Evolutionary conservation across 2,113 vertebrate species (phyloP).

Genomic region (Salvelinus namaycush): DNA sequence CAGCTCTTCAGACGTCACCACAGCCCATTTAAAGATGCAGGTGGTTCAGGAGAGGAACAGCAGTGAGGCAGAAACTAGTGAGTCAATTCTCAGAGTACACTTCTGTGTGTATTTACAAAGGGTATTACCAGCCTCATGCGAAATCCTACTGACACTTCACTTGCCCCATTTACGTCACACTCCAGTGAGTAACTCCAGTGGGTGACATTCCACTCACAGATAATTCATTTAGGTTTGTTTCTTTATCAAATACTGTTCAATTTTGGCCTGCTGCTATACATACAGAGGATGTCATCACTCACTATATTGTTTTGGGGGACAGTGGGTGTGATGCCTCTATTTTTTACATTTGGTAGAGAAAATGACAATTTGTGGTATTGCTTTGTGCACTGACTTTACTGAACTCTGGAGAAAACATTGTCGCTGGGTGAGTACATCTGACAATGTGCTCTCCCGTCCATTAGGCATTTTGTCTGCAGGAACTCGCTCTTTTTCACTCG

Average conservation of each 20-base stretch:
- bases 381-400: too few species aligned
- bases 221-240: not conserved
- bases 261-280: not conserved
- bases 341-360: too few species aligned
- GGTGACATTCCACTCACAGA: not conserved
- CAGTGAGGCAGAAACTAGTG: too few species aligned
- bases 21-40: too few species aligned
- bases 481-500: too few species aligned
- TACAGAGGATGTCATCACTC: not conserved
- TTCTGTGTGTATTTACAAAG: not conserved
- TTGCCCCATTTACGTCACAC: not conserved
- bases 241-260: not conserved
- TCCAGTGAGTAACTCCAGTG: not conserved
- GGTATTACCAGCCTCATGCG: not conserved
- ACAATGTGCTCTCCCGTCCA: too few species aligned
- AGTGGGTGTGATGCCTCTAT: not conserved
- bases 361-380: too few species aligned
- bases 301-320: not conserved
- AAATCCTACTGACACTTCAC: not conserved
- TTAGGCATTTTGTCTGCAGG: too few species aligned
- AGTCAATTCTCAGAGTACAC: not conserved
- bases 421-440: too few species aligned
- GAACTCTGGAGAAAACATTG: too few species aligned
- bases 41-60: too few species aligned
- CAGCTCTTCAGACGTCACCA: too few species aligned